Base-by-base conservation (phyloP, 2,888 invertebrate species). In the Tenthredo distinguenda region DNA sequence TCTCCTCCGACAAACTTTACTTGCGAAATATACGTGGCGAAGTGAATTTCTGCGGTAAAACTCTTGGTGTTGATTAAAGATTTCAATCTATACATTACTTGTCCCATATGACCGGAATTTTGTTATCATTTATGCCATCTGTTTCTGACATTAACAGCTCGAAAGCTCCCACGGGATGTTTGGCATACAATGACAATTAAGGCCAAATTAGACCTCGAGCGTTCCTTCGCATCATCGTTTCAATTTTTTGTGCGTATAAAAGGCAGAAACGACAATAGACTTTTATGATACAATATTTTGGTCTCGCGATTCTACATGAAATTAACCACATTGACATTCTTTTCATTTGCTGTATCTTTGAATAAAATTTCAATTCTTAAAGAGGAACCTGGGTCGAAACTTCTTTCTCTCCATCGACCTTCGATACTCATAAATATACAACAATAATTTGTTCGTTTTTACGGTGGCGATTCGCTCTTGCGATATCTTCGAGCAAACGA, bases 31-130 rank as follows among this genome's bases (percentile, higher is more conserved):
- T 62, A 62, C 62, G 26, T 26, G 1, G 62, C 10, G n/a, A 40
- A 37, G 71, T 72, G 71, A 34, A 72, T 40, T 55, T 55, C n/a
- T 55, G 55, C 55, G 55, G 1, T n/a, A 55, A 55, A n/a, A 55
- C n/a, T 55, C 55, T 55, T 55, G 7, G 43, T 43, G 72, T 43
- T 74, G 21, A 74, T 74, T 10, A 10, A 43, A 74, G 72, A 74
- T 74, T 74, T 74, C 31, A 43, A 74, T 74, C 72, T 74, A 74
- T n/a, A 55, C 77, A 34, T 77, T 47, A 77, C 55, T 12, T 9
- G 34, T 50, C 77, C 77, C 50, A 55, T 12, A 31, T 77, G 77
- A n/a, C 55, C 21, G 34, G 77, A 77, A 77, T 55, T 77, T 12
- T 74, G 1, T 9, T 77, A 77, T 77, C 77, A 50, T 55, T 34